phyloP scores from a whole-genome alignment of 2,888 invertebrate genomes.

The Euzetes globulus region DNA sequence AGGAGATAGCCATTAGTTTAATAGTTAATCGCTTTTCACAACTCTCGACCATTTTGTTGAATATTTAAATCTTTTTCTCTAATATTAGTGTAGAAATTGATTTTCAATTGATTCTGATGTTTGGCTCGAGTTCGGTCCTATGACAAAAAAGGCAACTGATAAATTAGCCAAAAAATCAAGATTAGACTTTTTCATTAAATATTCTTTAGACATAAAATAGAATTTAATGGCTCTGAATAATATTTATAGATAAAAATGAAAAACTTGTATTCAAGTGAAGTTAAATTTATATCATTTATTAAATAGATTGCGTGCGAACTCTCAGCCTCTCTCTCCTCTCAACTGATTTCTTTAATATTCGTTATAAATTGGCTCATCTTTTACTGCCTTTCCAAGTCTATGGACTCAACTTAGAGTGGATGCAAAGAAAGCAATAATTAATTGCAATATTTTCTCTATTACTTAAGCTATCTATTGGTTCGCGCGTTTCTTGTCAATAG shows the following conservation, averaged over 20 bases:
- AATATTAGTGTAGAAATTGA: not conserved
- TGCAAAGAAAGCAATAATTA: not conserved
- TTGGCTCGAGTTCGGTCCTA: too few species aligned
- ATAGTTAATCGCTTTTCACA: conserved; percentile 1
- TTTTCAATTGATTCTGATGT: not conserved
- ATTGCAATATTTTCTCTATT: not conserved
- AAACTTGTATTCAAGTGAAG: not conserved
- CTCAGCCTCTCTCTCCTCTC: not conserved
- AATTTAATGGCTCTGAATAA: not conserved
- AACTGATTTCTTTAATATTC: too few species aligned
- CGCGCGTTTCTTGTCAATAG: not conserved
- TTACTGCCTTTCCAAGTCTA: not conserved
- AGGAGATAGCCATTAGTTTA: not conserved
- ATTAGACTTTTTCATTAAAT: not conserved
- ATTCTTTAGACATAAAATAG: not conserved
- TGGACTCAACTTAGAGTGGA: not conserved
- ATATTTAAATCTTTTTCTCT: not conserved
- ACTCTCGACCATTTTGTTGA: not conserved
- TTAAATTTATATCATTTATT: not conserved
- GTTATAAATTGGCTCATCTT: not conserved
- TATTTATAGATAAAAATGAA: not conserved
- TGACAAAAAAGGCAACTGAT: too few species aligned
- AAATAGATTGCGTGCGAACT: not conserved
- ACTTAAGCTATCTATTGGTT: not conserved
- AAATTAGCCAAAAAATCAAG: too few species aligned